These are phyloP conservation scores for Erebia epiphron DNA, from an alignment of 2,888 invertebrate species.

Conservation along the genomic window DNA sequence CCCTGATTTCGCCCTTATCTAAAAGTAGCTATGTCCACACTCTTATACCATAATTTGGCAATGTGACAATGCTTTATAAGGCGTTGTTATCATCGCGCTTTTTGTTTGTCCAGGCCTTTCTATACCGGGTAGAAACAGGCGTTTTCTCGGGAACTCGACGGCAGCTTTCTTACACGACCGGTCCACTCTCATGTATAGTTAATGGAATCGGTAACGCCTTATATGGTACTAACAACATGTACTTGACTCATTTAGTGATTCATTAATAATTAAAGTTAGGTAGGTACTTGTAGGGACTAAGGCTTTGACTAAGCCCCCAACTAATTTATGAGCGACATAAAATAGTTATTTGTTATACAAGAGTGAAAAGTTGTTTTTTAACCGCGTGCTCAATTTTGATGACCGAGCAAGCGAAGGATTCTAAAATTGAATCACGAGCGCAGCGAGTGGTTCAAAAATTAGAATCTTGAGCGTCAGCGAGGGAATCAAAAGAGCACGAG, in stretches of 20 bases:
- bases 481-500: no score
- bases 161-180: constrained; percentile 47
- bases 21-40: no score
- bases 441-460: no score
- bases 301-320: not conserved
- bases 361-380: no score
- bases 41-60: no score
- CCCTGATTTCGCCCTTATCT: no score
- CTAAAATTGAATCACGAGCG: no score
- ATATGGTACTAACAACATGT: constrained; percentile 25
- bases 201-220: constrained; percentile 41
- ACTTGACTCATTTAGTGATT: constrained; percentile 6
- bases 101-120: not conserved
- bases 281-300: not conserved
- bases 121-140: constrained; percentile 37
- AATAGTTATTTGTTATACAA: no score
- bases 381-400: no score
- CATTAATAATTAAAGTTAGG: constrained; percentile 11
- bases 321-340: not conserved
- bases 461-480: no score
- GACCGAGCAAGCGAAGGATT: no score
- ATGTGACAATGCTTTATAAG: not conserved
- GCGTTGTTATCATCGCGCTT: not conserved
- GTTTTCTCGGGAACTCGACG: constrained; percentile 49
- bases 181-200: constrained; percentile 37